Evolutionary conservation across 2,113 vertebrate genomes (phyloP).

Genomic region (Origma solitaria): DNA sequence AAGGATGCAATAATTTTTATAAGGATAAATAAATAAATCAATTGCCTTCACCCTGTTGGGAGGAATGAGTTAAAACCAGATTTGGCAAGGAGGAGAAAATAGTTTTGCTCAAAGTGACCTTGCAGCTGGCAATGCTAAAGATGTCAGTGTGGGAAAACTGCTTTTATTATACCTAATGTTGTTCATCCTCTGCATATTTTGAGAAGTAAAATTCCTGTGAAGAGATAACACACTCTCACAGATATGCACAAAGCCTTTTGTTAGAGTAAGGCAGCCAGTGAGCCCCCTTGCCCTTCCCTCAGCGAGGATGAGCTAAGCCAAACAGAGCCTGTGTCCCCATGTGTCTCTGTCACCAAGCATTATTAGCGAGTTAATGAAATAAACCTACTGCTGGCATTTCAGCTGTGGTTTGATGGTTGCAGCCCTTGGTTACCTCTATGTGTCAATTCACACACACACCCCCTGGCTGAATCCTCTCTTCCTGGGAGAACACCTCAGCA

Average conservation of each 20-base stretch:
- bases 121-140: neutral
- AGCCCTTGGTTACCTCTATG: neutral
- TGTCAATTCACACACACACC: neutral
- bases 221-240: neutral
- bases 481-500: neutral
- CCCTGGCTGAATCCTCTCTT: neutral
- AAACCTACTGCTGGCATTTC: neutral
- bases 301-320: neutral
- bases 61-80: neutral
- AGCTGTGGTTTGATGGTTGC: neutral
- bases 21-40: neutral
- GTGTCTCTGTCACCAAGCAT: rapidly evolving
- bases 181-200: neutral
- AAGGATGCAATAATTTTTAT: neutral
- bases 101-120: neutral
- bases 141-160: neutral
- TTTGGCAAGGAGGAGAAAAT: neutral
- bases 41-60: neutral
- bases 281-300: neutral
- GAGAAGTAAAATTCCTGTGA: neutral
- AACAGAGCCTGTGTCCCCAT: neutral
- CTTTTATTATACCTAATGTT: neutral
- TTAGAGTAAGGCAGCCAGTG: neutral
- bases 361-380: neutral
- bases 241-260: neutral